These are phyloP conservation scores for Drosophila cracens DNA, from an alignment of 2,888 invertebrate genomes.

Conservation along the genomic window DNA sequence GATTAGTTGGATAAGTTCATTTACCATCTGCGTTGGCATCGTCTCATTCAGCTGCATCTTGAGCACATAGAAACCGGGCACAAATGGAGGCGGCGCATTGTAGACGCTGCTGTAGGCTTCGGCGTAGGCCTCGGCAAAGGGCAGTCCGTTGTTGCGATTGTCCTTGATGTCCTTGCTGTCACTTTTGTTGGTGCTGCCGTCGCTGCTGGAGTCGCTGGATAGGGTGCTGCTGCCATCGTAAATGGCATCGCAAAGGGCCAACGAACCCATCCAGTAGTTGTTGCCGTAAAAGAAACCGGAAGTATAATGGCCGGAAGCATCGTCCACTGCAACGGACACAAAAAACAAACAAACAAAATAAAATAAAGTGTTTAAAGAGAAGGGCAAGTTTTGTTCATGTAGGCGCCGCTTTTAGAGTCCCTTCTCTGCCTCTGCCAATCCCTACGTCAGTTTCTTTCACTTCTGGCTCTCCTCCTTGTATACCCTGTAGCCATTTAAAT, in stretches of 20 bases:
- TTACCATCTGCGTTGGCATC: slow-evolving; percentile 80
- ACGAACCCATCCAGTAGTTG: slow-evolving; percentile 92
- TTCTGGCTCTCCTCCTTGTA: neutral
- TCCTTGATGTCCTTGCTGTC: slow-evolving; percentile 19
- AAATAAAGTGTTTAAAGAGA: slow-evolving; percentile 38
- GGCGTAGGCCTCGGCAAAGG: slow-evolving; percentile 82
- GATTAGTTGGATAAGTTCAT: slow-evolving; percentile 25
- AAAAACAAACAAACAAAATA: slow-evolving; percentile 19
- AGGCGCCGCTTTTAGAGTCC: neutral
- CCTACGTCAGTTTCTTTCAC: neutral
- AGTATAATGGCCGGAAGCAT: slow-evolving; percentile 91
- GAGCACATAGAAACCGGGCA: slow-evolving; percentile 89
- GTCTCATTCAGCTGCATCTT: slow-evolving; percentile 87
- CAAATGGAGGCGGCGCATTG: slow-evolving; percentile 87
- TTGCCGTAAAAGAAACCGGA: slow-evolving; percentile 93
- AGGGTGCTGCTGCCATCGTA: slow-evolving; percentile 76
- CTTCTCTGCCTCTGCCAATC: neutral
- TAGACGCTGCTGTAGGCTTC: slow-evolving; percentile 75
- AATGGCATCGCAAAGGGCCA: slow-evolving; percentile 89
- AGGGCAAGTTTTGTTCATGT: slow-evolving; percentile 55
- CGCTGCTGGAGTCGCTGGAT: slow-evolving; percentile 29
- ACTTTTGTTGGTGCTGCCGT: slow-evolving; percentile 2
- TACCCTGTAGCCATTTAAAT: neutral
- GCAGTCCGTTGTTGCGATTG: slow-evolving; percentile 76
- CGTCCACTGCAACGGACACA: slow-evolving; percentile 86